Conservation (phyloP, 2,888 invertebrate genomes). For the Cephus spinipes region DNA sequence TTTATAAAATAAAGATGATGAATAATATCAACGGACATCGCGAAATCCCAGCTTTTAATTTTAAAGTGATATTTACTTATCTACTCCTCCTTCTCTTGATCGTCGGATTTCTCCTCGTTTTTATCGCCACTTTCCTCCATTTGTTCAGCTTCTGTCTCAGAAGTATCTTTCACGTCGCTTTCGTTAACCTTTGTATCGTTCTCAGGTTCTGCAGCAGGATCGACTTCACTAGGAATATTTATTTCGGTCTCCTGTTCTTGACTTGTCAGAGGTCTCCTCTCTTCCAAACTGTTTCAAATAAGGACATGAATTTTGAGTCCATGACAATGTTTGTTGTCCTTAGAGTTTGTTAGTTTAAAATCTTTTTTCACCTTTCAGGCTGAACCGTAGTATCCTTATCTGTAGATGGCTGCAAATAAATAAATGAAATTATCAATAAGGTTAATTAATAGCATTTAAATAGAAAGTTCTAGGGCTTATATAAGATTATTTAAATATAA, state of each 20-base stretch:
- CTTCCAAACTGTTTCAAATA: conserved; percentile 45
- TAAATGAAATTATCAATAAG: conserved; percentile 17
- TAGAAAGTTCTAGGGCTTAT: neutral
- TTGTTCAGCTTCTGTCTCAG: conserved; percentile 59
- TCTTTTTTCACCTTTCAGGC: conserved; percentile 50
- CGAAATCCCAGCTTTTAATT: neutral
- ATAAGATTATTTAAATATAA: conserved; percentile 4
- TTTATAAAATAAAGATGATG: neutral
- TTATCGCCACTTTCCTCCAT: conserved; percentile 58
- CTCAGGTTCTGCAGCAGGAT: conserved; percentile 6
- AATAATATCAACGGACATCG: neutral
- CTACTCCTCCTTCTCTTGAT: conserved; percentile 63
- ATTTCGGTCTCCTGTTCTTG: conserved; percentile 13
- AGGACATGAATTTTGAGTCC: neutral
- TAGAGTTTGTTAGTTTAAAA: neutral
- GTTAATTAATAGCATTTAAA: neutral
- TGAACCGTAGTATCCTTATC: conserved; percentile 56
- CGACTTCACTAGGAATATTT: conserved; percentile 4
- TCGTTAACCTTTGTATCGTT: conserved; percentile 28
- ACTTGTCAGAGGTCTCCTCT: conserved; percentile 45
- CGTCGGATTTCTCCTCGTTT: conserved; percentile 58
- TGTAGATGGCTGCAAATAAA: conserved; percentile 55
- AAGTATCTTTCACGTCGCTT: conserved; percentile 48
- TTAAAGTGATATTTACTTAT: conserved; percentile 23
- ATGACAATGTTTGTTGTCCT: neutral